Evolutionary conservation across 1,140 invertebrate species (phyloP), one percentile per base, ranked within the genome.

Genomic region (Coboldia fuscipes): DNA sequence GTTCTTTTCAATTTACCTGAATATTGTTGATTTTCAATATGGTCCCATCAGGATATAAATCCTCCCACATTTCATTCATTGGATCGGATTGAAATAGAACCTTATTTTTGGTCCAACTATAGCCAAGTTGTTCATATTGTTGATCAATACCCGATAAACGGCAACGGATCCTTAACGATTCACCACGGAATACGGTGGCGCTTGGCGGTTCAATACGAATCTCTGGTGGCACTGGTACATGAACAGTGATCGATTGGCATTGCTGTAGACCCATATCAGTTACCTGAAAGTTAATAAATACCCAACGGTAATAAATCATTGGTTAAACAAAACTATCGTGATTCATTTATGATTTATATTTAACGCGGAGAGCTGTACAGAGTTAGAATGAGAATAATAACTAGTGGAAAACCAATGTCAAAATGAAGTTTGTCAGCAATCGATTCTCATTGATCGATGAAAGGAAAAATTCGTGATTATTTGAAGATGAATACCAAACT

Each of bases 51-150:
- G 75, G 75, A 50, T 72, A 76, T 2, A 83, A 57, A 45, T 81
- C 75, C 45, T 82, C 79, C 72, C 76, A 81, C 34, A 76, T 74
- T 42, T 78, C 74, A 2, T 60, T 62, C 3, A 69, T 70, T 0
- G 72, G 72, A 16, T 65, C 64, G 16, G 80, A 61, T 19, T 70
- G 71, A 4, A 83, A 62, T 2, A 83, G 56, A 4, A 64, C 68
- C 14, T 68, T 68, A 42, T 80, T 79, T 38, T 75, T 69, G 0
- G 74, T 75, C 78, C 77, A 82, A 41, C 74, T 78, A 42, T 79
- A 81, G 3, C 76, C 77, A n/a, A 78, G 54, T 22, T 65, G 66
- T 0, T 63, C 63, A 29, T 54, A 50, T 0, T 46, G 44, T 30
- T 68, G 62, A 38, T 63, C 60, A 35, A 63, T 60, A 24, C 66